phyloP scores from a whole-genome alignment of 2,888 invertebrate genomes.

The Gordius sp. region DNA sequence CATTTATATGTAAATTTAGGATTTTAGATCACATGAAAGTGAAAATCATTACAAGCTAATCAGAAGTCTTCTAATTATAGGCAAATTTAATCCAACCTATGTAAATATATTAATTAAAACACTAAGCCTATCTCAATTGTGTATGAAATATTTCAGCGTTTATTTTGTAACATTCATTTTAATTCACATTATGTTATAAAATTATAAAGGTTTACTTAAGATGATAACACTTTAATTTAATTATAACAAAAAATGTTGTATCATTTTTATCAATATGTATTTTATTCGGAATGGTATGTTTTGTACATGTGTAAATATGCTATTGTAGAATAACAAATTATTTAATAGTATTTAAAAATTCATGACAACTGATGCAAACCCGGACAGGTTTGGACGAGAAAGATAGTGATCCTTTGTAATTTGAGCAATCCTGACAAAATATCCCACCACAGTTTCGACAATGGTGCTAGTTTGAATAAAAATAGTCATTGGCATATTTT shows the following conservation, averaged over 20 bases:
- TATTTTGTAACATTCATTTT: not conserved
- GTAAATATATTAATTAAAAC: not conserved
- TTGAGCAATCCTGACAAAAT: conserved; percentile 14
- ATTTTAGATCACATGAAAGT: too few species aligned
- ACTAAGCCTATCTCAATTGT: not conserved
- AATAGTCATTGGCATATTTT: too few species aligned
- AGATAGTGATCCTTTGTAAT: not conserved
- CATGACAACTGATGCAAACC: not conserved
- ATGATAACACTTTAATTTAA: not conserved
- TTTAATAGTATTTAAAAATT: not conserved
- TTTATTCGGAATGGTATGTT: not conserved
- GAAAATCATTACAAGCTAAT: too few species aligned
- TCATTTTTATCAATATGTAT: not conserved
- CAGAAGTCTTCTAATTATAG: not conserved
- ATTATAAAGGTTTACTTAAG: not conserved
- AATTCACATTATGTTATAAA: not conserved
- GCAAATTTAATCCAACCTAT: not conserved
- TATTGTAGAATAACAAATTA: not conserved
- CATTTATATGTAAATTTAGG: too few species aligned
- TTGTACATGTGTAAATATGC: not conserved
- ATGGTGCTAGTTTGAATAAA: too few species aligned
- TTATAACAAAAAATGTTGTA: not conserved
- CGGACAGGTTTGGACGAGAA: conserved; percentile 5
- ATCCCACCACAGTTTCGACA: not conserved
- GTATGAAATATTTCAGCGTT: not conserved